These are phyloP conservation scores for Spea hammondii DNA, from an alignment of 2,797 vertebrate genomes.

Conservation along the genomic window DNA sequence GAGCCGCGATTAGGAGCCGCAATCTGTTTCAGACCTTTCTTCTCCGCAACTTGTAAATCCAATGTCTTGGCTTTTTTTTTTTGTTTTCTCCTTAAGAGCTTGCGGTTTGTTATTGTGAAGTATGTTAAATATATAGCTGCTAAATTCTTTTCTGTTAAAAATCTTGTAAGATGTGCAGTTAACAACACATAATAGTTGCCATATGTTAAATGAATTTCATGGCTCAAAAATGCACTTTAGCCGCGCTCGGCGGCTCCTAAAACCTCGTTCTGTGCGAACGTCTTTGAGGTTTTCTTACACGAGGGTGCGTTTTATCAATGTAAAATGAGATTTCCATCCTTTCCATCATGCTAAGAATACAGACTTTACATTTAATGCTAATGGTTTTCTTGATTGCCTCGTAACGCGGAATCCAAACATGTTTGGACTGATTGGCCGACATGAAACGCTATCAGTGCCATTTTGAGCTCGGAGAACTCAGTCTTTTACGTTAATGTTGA, in stretches of 20 bases:
- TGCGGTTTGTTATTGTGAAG: slow-evolving; percentile 50
- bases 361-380: slow-evolving; percentile 34
- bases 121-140: slow-evolving; percentile 49
- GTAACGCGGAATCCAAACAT: slow-evolving; percentile 17
- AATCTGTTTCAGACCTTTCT: slow-evolving; percentile 25
- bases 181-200: slow-evolving; percentile 49
- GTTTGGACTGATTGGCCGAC: slow-evolving; percentile 30
- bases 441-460: slow-evolving; percentile 21
- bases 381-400: slow-evolving; percentile 46
- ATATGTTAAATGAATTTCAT: slow-evolving; percentile 52
- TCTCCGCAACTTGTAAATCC: slow-evolving; percentile 46
- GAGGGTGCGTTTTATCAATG: slow-evolving; percentile 29
- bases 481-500: slow-evolving; percentile 26
- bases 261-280: slow-evolving; percentile 17
- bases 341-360: slow-evolving; percentile 18
- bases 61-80: slow-evolving; percentile 44
- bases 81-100: slow-evolving; percentile 44
- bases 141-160: slow-evolving; percentile 50
- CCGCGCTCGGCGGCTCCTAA: slow-evolving; percentile 25
- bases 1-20: slow-evolving; percentile 38
- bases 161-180: slow-evolving; percentile 52
- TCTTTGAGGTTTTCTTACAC: slow-evolving; percentile 35
- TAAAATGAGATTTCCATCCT: slow-evolving; percentile 42
- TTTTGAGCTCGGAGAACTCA: slow-evolving; percentile 25
- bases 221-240: slow-evolving; percentile 50